Base-by-base conservation (phyloP, 1,140 invertebrate genomes). In the Meteorus sp. region DNA sequence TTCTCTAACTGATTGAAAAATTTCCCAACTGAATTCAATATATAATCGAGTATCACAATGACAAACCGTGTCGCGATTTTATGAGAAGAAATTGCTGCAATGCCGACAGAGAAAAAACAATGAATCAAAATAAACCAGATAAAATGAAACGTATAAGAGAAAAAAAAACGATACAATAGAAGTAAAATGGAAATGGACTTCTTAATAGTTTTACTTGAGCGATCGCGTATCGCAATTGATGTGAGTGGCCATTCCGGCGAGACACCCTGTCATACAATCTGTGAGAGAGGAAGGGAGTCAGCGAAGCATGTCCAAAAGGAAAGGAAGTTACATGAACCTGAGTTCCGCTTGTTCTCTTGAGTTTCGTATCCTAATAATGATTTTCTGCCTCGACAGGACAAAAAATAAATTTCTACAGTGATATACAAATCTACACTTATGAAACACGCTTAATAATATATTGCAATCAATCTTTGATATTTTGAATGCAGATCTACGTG, bases 241-340 rank as follows among this genome's bases (percentile, higher is more conserved):
- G 60, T 54, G 20, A 53, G 61, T 59, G 31, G 47, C 44, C 52
- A 60, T 48, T 54, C 52, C 51, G 29, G 22, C 52, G 52, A 52
- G 59, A 56, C 47, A 50, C 59, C 9, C 54, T 53, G 57, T 65
- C 64, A 57, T 67, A 63, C 64, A 70, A 63, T 59, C 70, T 76
- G 72, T 76, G 74, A 70, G 74, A 76, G 74, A 76, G 72, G 68
- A 73, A 69, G 68, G 58, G 53, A 71, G 55, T 58, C 69, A 76
- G 62, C 73, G 61, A 74, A 68, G 73, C 74, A 74, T 76, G 66
- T 76, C 74, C 70, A 68, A 75, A n/a, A 76, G 71, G 67, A 76
- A 76, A 74, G 74, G 74, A 76, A 75, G 73, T 71, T 72, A 73
- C 68, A 71, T 73, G 68, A 75, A 76, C 69, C 74, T 70, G 68